These are phyloP conservation scores for Halichondria panicea DNA, from an alignment of 37 sponge, comb jelly and placozoan genomes.

Conservation along the genomic window DNA sequence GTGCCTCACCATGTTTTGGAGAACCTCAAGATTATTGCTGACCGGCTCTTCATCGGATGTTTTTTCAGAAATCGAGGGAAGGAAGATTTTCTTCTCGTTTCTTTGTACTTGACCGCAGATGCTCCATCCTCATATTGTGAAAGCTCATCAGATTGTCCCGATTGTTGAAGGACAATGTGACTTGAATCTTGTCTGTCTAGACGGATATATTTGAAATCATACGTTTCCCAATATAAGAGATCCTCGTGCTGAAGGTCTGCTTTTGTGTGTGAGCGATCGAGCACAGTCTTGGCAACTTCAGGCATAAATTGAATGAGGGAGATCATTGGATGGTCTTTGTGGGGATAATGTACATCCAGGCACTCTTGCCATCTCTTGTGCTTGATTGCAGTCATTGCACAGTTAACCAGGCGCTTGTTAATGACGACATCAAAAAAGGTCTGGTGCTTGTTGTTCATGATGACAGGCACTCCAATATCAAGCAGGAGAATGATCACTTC, in stretches of 20 bases:
- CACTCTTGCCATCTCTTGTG: constrained; percentile 72
- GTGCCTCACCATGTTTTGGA: constrained; percentile 60
- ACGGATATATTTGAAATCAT: constrained; percentile 78
- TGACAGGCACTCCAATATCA: constrained; percentile 58
- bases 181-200: background rate
- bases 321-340: constrained; percentile 62
- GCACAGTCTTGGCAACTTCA: constrained; percentile 72
- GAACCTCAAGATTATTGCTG: constrained; percentile 17
- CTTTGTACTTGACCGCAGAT: constrained; percentile 23
- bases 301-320: constrained; percentile 70
- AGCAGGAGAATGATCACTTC: constrained; percentile 49
- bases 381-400: constrained; percentile 54
- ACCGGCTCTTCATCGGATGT: background rate
- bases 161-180: background rate
- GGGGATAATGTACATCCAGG: constrained; percentile 65
- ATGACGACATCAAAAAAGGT: constrained; percentile 82
- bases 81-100: background rate
- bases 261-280: constrained; percentile 59
- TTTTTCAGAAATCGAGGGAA: too few species aligned
- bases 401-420: constrained; percentile 12
- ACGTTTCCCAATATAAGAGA: constrained; percentile 63
- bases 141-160: background rate
- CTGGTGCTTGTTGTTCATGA: constrained; percentile 49
- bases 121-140: background rate
- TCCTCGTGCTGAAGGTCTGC: constrained; percentile 15